These are phyloP conservation scores for Microtus agrestis DNA, from an alignment of 2,797 vertebrate species.

Conservation along the genomic window DNA sequence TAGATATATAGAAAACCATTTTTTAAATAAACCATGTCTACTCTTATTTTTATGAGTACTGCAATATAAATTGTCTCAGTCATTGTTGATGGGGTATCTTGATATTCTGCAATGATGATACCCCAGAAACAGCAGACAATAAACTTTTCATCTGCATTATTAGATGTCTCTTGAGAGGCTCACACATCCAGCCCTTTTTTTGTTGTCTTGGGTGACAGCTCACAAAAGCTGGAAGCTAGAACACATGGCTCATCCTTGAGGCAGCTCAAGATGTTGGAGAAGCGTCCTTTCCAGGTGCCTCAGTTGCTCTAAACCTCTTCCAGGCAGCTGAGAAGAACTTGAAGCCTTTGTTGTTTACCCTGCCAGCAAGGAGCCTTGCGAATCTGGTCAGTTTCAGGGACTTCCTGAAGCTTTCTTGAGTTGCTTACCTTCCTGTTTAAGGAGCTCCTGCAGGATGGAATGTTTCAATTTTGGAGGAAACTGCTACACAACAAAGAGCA, in stretches of 20 bases:
- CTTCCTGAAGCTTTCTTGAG: background rate
- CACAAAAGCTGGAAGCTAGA: background rate
- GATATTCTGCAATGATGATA: background rate
- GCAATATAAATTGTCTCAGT: slow-evolving; percentile 6
- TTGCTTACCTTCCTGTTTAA: background rate
- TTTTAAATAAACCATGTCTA: slow-evolving; percentile 39
- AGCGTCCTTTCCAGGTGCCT: background rate
- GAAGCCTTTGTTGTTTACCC: background rate
- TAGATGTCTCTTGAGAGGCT: background rate
- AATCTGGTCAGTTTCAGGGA: background rate
- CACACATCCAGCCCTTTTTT: background rate
- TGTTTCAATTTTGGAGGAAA: background rate
- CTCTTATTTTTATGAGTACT: background rate
- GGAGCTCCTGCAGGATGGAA: background rate
- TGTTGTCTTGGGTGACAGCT: background rate
- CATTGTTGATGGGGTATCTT: background rate
- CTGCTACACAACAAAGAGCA: background rate
- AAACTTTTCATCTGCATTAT: slow-evolving; percentile 17
- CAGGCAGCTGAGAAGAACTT: background rate
- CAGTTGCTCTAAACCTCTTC: background rate
- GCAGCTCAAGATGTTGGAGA: background rate
- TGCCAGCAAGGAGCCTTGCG: background rate
- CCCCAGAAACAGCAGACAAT: background rate
- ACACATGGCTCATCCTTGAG: too few relatives aligned
- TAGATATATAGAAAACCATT: background rate